Evolutionary conservation across 1,140 invertebrate genomes (phyloP), one percentile per base, ranked within the genome.

Genomic region (Hermetia illucens): DNA sequence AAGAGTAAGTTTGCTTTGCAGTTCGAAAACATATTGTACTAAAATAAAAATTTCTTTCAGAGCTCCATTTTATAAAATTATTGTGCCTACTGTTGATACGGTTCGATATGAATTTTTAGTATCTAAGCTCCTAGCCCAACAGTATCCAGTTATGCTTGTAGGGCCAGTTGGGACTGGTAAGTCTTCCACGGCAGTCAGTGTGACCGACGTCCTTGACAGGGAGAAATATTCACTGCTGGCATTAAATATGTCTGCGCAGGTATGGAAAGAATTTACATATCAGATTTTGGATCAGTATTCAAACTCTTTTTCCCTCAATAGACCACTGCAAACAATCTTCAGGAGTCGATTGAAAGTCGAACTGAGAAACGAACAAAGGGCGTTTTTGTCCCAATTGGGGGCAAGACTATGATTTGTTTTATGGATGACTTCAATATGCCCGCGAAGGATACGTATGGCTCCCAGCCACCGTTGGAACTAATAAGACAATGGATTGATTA

Each of bases 391-490:
- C 85, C 85, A 0, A 57, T 71, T 16, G 78, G 74, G 44, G 77
- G 70, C 21, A 89, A 87, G 65, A 79, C 64, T 45, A 72, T 90
- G 66, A 71, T 90, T 32, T 74, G 75, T 2, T 88, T 87, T 53
- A 75, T 90, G 70, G 86, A 92, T 57, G 84, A 91, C 55, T 77
- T 90, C 45, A 90, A 90, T 58, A 88, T 89, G 81, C 85, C 85
- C 1, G 76, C 75, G n/a, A 83, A 84, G 45, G 86, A 90, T 45
- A 72, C 67, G 5, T 90, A 83, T 55, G 85, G 84, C 0, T 83
- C 83, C 0, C 85, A 89, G 52, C 83, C 85, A 10, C 82, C 86
- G 3, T 55, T 92, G 3, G 86, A 92, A 60, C 58, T 90, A 17
- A 70, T 90, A 38, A 65, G 79, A n/a, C 76, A 88, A 45, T 87